A percentile compares a stretch with the other conserved stretches of the same genome.
phyloP scores from a whole-genome alignment of 1,140 invertebrate species.

The Drosophila aff. region DNA sequence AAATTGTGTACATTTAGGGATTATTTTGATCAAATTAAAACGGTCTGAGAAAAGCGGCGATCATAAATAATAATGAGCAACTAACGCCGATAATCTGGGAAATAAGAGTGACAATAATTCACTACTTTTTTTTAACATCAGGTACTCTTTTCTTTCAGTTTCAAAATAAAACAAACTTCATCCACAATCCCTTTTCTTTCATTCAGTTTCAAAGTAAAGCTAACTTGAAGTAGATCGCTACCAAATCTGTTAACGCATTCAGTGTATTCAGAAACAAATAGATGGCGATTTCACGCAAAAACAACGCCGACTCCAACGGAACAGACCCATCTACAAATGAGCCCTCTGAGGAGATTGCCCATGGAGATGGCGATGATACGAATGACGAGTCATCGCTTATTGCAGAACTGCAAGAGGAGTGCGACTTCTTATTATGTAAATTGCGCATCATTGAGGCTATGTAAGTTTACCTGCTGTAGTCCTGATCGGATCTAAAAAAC shows the following conservation, averaged over 20 bases:
- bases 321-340: too few species aligned
- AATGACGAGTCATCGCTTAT: slow-evolving; percentile 92
- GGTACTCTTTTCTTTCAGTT: too few species aligned
- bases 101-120: too few species aligned
- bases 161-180: too few species aligned
- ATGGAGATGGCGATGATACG: neutral
- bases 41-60: too few species aligned
- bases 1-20: too few species aligned
- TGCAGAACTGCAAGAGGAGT: slow-evolving; percentile 97
- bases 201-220: neutral
- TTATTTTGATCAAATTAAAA: too few species aligned
- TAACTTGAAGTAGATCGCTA: neutral
- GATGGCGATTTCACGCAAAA: too few species aligned
- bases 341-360: neutral
- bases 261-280: neutral
- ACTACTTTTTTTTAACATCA: too few species aligned
- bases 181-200: neutral
- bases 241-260: neutral
- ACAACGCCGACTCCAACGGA: too few species aligned
- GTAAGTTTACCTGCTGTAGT: slow-evolving; percentile 59
- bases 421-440: slow-evolving; percentile 99
- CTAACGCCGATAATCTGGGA: too few species aligned
- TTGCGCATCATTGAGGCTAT: slow-evolving; percentile 98
- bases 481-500: neutral
- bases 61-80: too few species aligned